phyloP scores from a whole-genome alignment of 2,797 vertebrate species.

The Morus bassanus region DNA sequence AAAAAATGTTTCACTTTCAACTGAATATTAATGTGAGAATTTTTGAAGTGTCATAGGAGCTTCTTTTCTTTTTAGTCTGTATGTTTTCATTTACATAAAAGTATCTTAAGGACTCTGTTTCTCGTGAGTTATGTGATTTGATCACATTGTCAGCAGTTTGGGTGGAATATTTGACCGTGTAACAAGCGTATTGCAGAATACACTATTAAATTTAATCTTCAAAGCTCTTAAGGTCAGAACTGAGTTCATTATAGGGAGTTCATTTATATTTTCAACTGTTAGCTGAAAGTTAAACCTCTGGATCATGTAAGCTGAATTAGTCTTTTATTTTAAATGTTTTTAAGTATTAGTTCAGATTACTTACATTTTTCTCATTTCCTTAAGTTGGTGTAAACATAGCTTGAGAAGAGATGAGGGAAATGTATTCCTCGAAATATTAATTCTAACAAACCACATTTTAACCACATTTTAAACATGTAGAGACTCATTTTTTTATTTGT shows the following conservation, averaged over 20 bases:
- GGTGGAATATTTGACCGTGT: background rate
- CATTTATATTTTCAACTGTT: background rate
- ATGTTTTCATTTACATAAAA: background rate
- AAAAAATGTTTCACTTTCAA: background rate
- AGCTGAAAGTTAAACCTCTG: background rate
- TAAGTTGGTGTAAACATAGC: background rate
- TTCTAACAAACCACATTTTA: background rate
- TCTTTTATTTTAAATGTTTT: background rate
- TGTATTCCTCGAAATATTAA: background rate
- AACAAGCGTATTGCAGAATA: background rate
- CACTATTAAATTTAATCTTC: background rate
- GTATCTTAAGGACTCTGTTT: background rate
- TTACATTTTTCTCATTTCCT: background rate
- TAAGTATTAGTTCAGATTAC: background rate
- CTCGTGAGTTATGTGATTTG: background rate
- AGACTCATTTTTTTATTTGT: background rate
- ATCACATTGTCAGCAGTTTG: background rate
- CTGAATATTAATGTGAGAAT: background rate
- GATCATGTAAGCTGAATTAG: background rate
- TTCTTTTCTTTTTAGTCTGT: background rate
- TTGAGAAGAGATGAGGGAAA: background rate
- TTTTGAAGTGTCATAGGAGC: background rate
- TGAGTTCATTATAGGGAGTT: background rate
- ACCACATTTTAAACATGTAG: background rate
- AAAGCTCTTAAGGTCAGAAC: background rate